These are phyloP conservation scores for Cartodere bifasciata DNA, from an alignment of 2,888 invertebrate species.

Conservation along the genomic window DNA sequence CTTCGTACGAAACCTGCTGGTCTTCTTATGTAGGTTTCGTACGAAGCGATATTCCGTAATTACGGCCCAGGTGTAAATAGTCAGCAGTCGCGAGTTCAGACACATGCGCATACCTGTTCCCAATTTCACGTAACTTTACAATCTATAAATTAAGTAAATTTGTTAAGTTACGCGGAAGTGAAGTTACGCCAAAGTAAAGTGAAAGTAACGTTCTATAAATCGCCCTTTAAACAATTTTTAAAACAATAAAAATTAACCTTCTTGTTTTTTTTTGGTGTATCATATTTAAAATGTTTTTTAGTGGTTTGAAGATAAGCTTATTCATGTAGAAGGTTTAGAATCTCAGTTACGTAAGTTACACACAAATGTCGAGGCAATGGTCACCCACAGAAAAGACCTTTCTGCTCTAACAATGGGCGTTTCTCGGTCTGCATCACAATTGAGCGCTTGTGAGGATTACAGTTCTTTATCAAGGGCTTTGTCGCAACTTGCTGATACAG, in stretches of 20 bases:
- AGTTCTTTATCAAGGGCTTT: slow-evolving; percentile 81
- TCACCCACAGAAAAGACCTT: slow-evolving; percentile 74
- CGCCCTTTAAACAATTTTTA: neutral
- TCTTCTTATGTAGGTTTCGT: too few relatives aligned
- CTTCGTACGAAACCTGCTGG: too few relatives aligned
- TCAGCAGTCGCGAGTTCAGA: too few relatives aligned
- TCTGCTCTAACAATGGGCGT: slow-evolving; percentile 67
- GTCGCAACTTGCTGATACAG: slow-evolving; percentile 79
- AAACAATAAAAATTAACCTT: neutral
- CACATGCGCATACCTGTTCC: too few relatives aligned
- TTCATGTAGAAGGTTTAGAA: slow-evolving; percentile 85
- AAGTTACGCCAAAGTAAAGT: too few relatives aligned
- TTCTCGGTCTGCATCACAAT: slow-evolving; percentile 76
- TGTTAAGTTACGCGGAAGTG: too few relatives aligned
- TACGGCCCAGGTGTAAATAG: too few relatives aligned
- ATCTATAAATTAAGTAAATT: too few relatives aligned
- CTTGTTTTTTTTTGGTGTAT: slow-evolving; percentile 2
- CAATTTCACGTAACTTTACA: too few relatives aligned
- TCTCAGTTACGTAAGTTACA: slow-evolving; percentile 76
- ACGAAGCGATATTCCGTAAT: too few relatives aligned
- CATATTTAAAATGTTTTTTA: slow-evolving; percentile 33
- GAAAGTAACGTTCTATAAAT: too few relatives aligned
- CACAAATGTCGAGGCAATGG: slow-evolving; percentile 76
- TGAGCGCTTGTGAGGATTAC: slow-evolving; percentile 88
- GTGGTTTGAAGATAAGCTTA: slow-evolving; percentile 98